Base-by-base conservation (phyloP, 2,888 invertebrate genomes). In the Pseudolycoriella hygida region DNA sequence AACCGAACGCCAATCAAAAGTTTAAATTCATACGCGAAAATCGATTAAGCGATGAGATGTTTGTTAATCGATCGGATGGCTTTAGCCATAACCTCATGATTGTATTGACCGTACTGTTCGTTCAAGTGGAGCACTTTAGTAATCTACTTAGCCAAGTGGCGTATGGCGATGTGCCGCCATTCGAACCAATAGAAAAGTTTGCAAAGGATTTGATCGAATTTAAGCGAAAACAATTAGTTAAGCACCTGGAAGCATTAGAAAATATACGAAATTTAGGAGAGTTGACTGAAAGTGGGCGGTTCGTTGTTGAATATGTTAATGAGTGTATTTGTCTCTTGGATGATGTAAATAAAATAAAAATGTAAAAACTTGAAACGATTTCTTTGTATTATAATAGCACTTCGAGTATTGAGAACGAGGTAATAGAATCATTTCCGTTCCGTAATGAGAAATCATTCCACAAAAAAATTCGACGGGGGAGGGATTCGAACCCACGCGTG, bases 401-500 rank as follows among this genome's bases (percentile, higher is more conserved):
- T n/a, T n/a, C n/a, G n/a, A n/a, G n/a, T n/a, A n/a, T n/a, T n/a
- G n/a, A n/a, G n/a, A n/a, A n/a, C n/a, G n/a, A n/a, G n/a, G n/a
- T n/a, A n/a, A n/a, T n/a, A n/a, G n/a, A n/a, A n/a, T n/a, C n/a
- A n/a, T n/a, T n/a, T n/a, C n/a, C n/a, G n/a, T n/a, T n/a, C n/a
- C n/a, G n/a, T n/a, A n/a, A n/a, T n/a, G n/a, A n/a, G n/a, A n/a
- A n/a, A n/a, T n/a, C n/a, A n/a, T n/a, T n/a, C n/a, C n/a, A 34
- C 3, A 34, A 14, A 14, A 14, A 14, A 14, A 6, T 14, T 12
- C 15, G 15, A 34, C 15, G 34, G 4, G 15, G 12, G 4, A 6
- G 80, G 79, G 80, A 80, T 80, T 80, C 80, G 80, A 80, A 80
- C 80, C 79, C 80, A 80, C 80, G 80, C 80, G 80, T 78, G 80